Evolutionary conservation across 1,140 invertebrate species (phyloP).

Genomic region (Bombus waltoni): DNA sequence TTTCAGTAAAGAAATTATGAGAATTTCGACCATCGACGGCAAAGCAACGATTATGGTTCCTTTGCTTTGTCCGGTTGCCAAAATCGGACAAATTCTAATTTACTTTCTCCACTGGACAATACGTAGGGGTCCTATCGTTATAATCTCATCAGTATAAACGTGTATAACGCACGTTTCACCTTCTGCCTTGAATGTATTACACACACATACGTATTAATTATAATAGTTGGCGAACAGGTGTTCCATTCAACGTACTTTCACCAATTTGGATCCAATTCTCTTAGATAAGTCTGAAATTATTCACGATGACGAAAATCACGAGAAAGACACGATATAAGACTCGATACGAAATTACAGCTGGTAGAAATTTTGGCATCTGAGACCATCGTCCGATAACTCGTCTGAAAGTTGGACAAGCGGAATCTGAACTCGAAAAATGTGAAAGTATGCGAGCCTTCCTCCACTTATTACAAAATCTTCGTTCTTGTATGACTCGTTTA

Average conservation of each 20-base stretch:
- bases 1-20: not conserved
- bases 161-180: no score
- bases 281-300: not conserved
- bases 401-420: conserved; percentile 2
- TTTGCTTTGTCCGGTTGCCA: not conserved
- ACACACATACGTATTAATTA: not conserved
- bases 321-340: not conserved
- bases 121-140: no score
- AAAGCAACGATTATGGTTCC: no score
- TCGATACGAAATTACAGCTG: not conserved
- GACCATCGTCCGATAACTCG: not conserved
- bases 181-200: not conserved
- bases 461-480: not conserved
- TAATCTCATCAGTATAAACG: not conserved
- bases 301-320: no score
- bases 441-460: conserved; percentile 72
- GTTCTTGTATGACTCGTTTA: not conserved
- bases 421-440: conserved; percentile 64
- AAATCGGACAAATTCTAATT: not conserved
- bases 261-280: not conserved
- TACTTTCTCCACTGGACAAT: not conserved
- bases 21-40: not conserved
- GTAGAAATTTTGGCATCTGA: conserved; percentile 24
- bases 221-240: not conserved
- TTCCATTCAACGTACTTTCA: not conserved